Evolutionary conservation across 2,113 vertebrate species (phyloP).

Genomic region (Silurus meridionalis): DNA sequence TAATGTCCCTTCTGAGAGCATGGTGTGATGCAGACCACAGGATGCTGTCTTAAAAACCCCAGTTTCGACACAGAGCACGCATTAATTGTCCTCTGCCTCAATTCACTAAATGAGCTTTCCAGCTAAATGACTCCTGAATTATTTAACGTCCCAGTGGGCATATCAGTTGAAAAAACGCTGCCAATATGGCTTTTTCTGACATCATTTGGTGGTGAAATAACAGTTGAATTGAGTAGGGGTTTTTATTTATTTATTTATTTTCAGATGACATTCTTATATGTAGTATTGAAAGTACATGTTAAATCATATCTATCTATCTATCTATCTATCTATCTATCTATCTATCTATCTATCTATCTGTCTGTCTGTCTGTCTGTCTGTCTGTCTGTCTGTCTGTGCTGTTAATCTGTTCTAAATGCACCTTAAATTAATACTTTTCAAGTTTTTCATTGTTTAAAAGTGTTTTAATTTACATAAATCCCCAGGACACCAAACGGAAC

Average conservation of each 20-base stretch:
- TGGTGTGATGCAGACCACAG: slow-evolving; percentile 30
- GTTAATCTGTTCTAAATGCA: too few relatives aligned
- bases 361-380: too few relatives aligned
- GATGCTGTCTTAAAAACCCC: slow-evolving; percentile 25
- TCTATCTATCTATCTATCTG: too few relatives aligned
- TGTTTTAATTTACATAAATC: too few relatives aligned
- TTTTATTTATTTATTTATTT: background rate
- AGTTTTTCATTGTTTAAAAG: too few relatives aligned
- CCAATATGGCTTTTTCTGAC: background rate
- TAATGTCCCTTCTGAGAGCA: slow-evolving; percentile 28
- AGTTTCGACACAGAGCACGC: slow-evolving; percentile 4
- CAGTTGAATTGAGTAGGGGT: background rate
- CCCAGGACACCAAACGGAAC: too few relatives aligned
- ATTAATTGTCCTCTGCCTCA: slow-evolving; percentile 56
- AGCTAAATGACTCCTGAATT: slow-evolving; percentile 55
- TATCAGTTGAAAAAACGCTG: slow-evolving; percentile 12
- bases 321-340: too few relatives aligned
- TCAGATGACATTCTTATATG: background rate
- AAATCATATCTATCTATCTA: too few relatives aligned
- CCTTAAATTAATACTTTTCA: too few relatives aligned
- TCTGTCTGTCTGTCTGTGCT: too few relatives aligned
- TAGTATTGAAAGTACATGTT: background rate
- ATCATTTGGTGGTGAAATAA: slow-evolving; percentile 6
- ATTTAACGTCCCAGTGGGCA: slow-evolving; percentile 40
- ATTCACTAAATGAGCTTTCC: slow-evolving; percentile 54